phyloP scores from a whole-genome alignment of 2,797 vertebrate species.

The Manis pentadactyla region DNA sequence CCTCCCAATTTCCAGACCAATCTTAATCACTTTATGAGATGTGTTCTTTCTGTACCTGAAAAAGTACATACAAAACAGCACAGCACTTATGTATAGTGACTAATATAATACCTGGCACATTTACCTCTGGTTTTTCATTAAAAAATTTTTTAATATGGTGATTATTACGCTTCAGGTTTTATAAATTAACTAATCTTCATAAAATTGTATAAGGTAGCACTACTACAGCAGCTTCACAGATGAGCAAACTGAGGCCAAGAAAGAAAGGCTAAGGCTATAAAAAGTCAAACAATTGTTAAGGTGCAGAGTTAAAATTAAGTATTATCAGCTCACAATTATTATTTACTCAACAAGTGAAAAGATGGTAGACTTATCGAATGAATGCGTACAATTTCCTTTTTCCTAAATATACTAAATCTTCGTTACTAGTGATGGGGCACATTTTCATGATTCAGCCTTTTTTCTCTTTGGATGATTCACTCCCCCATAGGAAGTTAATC shows the following conservation, averaged over 20 bases:
- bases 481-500: neutral
- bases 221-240: neutral
- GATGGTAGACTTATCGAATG: neutral
- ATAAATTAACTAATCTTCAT: neutral
- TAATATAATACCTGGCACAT: neutral
- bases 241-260: neutral
- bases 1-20: neutral
- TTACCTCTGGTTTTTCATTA: neutral
- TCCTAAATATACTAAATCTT: neutral
- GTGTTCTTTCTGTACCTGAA: neutral
- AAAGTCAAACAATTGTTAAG: neutral
- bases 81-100: neutral
- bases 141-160: neutral
- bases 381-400: neutral
- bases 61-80: neutral
- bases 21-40: neutral
- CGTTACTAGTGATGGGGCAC: neutral
- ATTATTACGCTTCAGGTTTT: neutral
- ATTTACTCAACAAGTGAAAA: neutral
- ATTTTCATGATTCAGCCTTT: neutral
- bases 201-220: neutral
- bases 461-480: neutral
- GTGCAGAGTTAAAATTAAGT: neutral
- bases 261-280: neutral
- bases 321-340: neutral